Evolutionary conservation across 2,888 invertebrate genomes (phyloP).

Genomic region (Neoitamus cyanurus): DNA sequence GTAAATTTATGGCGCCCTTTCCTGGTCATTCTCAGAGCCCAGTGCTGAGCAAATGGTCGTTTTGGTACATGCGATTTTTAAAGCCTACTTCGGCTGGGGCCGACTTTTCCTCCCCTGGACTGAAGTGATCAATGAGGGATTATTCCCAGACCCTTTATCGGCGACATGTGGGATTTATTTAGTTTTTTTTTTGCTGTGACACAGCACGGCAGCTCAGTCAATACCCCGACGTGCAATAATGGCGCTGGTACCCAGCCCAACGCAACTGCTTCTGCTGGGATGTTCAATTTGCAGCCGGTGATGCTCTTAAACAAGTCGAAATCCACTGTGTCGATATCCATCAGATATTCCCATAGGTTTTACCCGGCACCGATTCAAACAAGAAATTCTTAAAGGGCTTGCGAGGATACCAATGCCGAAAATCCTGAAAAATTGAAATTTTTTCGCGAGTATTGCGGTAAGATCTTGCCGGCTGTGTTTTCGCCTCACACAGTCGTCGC

Average conservation of each 20-base stretch:
- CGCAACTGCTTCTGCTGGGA: neutral
- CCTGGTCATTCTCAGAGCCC: neutral
- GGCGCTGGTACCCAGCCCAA: too few species aligned
- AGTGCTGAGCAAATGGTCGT: neutral
- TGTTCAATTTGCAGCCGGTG: neutral
- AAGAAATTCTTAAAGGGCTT: neutral
- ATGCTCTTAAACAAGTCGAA: neutral
- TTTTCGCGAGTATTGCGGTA: neutral
- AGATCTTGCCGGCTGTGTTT: neutral
- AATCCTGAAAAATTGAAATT: neutral
- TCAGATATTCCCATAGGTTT: neutral
- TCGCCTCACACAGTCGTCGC: neutral
- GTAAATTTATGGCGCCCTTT: neutral
- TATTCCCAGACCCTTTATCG: neutral
- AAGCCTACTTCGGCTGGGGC: neutral
- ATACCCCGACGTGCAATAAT: neutral
- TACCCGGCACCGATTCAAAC: neutral
- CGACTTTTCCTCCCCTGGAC: neutral
- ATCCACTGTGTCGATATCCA: neutral
- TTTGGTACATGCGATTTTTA: neutral
- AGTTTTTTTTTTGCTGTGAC: neutral
- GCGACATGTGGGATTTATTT: neutral
- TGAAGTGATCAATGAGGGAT: neutral
- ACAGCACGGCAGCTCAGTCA: neutral
- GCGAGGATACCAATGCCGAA: neutral